A percentile compares a stretch with the other conserved stretches of the same genome.
Conservation (phyloP, 2,888 invertebrate genomes). For the Nomada lathburiana region DNA sequence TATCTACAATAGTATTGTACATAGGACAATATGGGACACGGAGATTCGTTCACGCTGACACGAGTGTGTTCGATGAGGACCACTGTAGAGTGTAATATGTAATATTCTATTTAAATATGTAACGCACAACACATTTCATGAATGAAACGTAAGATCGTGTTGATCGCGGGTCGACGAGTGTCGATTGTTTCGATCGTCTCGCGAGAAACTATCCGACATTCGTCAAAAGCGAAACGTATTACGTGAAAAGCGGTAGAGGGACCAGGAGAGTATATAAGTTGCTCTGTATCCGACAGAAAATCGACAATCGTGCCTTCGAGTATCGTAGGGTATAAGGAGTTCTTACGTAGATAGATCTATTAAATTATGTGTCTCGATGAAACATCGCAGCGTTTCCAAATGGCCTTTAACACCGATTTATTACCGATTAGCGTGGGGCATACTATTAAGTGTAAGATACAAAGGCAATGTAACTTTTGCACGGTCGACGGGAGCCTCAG, state of each 20-base stretch:
- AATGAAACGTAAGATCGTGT: conserved; percentile 9
- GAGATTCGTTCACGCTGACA: conserved; percentile 70
- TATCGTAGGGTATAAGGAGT: conserved; percentile 64
- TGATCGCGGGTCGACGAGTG: conserved; percentile 17
- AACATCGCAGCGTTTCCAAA: conserved; percentile 71
- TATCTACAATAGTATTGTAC: conserved; percentile 80
- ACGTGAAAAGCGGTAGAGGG: conserved; percentile 5
- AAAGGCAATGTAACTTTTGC: conserved; percentile 58
- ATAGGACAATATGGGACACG: conserved; percentile 70
- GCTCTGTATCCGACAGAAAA: conserved; percentile 21
- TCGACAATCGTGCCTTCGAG: conserved; percentile 78
- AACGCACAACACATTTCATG: conserved; percentile 57
- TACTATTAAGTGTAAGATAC: conserved; percentile 66
- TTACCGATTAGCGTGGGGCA: conserved; percentile 55
- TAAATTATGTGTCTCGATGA: conserved; percentile 69
- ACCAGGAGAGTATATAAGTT: background rate
- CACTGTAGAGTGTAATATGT: conserved; percentile 73
- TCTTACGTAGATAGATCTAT: conserved; percentile 71
- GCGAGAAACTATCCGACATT: conserved; percentile 34
- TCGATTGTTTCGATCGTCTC: conserved; percentile 40
- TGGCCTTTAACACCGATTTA: conserved; percentile 71
- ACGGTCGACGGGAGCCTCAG: conserved; percentile 73
- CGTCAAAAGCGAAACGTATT: conserved; percentile 9
- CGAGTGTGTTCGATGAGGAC: conserved; percentile 71
- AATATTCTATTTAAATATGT: conserved; percentile 77